phyloP scores from a whole-genome alignment of 2,797 vertebrate genomes.

The Notolepis coatsorum region DNA sequence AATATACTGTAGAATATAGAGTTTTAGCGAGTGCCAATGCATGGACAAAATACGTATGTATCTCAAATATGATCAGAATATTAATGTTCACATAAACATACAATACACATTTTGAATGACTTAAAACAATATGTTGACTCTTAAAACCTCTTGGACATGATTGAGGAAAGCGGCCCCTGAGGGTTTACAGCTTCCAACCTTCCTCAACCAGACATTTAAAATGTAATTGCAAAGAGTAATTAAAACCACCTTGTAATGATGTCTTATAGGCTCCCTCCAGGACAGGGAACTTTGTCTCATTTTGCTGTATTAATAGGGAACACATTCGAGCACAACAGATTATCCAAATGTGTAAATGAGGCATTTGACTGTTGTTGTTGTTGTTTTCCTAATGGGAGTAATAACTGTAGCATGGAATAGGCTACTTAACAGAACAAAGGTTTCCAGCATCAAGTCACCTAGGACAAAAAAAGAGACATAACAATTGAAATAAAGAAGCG shows the following conservation, averaged over 20 bases:
- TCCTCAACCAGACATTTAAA: conserved; percentile 58
- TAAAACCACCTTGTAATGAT: conserved; percentile 77
- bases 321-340: conserved; percentile 58
- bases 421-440: conserved; percentile 10
- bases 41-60: too few relatives aligned
- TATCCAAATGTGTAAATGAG: conserved; percentile 63
- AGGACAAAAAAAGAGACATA: conserved; percentile 38
- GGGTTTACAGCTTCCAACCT: conserved; percentile 56
- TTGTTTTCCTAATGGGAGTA: conserved; percentile 58
- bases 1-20: too few relatives aligned
- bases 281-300: conserved; percentile 68
- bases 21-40: too few relatives aligned
- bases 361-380: conserved; percentile 57
- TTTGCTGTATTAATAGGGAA: conserved; percentile 71
- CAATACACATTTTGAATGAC: conserved; percentile 35
- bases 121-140: too few relatives aligned
- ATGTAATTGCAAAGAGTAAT: conserved; percentile 82
- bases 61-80: too few relatives aligned
- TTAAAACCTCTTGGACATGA: conserved; percentile 23
- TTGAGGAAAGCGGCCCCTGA: conserved; percentile 29
- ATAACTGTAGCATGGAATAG: conserved; percentile 43
- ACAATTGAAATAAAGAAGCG: conserved; percentile 65
- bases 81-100: too few relatives aligned
- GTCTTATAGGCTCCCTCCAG: conserved; percentile 58
- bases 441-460: conserved; percentile 42